These are phyloP conservation scores for Epinotia brunnichana DNA, from an alignment of 2,888 invertebrate species.

Conservation along the genomic window DNA sequence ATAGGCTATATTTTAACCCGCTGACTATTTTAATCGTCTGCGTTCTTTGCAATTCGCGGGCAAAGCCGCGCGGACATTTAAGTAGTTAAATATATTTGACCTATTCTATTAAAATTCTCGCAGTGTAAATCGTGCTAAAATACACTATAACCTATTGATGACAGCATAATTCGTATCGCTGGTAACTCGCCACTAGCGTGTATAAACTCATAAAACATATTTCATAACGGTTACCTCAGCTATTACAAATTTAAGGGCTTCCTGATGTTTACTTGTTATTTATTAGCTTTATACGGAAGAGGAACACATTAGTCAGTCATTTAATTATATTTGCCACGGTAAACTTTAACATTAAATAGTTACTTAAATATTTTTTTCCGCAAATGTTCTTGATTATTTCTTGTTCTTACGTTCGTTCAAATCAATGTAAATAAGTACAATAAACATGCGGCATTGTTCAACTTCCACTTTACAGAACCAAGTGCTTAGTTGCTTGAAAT, in stretches of 20 bases:
- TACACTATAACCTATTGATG: neutral
- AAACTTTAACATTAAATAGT: neutral
- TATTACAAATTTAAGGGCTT: conserved; percentile 33
- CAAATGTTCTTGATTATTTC: too few species aligned
- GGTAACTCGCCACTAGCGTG: neutral
- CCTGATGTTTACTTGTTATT: conserved; percentile 31
- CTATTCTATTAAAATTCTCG: neutral
- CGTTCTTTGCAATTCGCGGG: too few species aligned
- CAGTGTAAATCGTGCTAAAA: conserved; percentile 9
- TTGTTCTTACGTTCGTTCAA: too few species aligned
- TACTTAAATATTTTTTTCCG: neutral
- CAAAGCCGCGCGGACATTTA: too few species aligned
- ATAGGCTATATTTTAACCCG: too few species aligned
- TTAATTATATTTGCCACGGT: neutral
- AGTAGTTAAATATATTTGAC: too few species aligned
- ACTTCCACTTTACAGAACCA: too few species aligned
- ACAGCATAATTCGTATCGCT: conserved; percentile 10
- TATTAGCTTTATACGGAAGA: conserved; percentile 23
- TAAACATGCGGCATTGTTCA: too few species aligned
- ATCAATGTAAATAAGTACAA: too few species aligned
- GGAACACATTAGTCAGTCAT: conserved; percentile 1
- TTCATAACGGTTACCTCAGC: conserved; percentile 30
- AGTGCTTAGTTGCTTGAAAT: too few species aligned
- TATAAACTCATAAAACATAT: conserved; percentile 7
- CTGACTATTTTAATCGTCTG: too few species aligned